phyloP scores from a whole-genome alignment of 2,888 invertebrate genomes.

The Willowsia nigromaculata region DNA sequence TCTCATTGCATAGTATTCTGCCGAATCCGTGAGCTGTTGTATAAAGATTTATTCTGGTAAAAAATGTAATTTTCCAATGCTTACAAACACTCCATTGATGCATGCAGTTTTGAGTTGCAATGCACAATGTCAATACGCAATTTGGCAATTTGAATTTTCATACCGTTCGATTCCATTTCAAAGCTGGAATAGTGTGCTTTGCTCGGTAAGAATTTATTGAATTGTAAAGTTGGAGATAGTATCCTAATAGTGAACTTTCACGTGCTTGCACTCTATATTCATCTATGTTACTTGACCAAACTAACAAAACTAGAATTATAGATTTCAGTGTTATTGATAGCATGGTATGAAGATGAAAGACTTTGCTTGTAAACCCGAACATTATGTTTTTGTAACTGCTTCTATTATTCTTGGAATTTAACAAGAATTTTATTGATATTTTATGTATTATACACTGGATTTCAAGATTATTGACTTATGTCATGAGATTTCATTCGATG shows the following conservation, averaged over 20 bases:
- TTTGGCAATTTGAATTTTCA: not conserved
- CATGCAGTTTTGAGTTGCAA: no score
- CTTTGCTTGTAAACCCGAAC: no score
- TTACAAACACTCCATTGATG: no score
- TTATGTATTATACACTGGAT: no score
- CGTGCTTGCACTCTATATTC: not conserved
- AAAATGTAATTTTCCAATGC: no score
- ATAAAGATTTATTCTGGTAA: not conserved
- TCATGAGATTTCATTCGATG: no score
- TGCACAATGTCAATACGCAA: no score
- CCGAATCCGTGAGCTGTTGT: conserved; percentile 58
- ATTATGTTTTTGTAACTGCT: not conserved
- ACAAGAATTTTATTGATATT: no score
- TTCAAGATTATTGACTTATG: no score
- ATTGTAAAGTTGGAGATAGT: conserved; percentile 68
- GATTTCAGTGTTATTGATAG: not conserved
- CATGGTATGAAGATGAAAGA: no score
- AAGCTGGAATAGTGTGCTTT: conserved; percentile 65
- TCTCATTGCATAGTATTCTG: conserved; percentile 56
- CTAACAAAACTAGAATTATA: not conserved
- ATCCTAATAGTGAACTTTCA: conserved; percentile 28
- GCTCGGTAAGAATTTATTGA: conserved; percentile 60
- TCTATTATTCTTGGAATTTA: no score
- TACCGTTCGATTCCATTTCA: conserved; percentile 72
- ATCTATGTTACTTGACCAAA: not conserved